A percentile compares a stretch with the other conserved stretches of the same genome.
Evolutionary conservation across 1,140 invertebrate species (phyloP).

Genomic region (Popillia japonica): DNA sequence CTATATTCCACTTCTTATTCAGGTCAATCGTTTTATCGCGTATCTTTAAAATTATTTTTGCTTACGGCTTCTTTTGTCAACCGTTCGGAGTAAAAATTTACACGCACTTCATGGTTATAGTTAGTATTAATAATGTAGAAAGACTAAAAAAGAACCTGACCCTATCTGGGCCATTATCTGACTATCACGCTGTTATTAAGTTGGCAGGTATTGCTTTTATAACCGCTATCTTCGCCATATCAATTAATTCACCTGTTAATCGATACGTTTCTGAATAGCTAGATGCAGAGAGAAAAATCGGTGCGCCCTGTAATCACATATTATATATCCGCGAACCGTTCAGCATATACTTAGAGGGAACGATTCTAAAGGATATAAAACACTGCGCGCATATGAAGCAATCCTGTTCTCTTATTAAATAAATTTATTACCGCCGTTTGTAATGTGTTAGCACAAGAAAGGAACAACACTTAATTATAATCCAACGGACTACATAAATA

Average conservation of each 20-base stretch:
- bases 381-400: slow-evolving; percentile 14
- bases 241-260: not conserved
- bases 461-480: slow-evolving; percentile 33
- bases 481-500: slow-evolving; percentile 23
- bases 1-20: too few species aligned
- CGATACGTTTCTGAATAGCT: not conserved
- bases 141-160: not conserved
- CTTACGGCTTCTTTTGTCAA: not conserved
- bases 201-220: not conserved
- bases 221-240: not conserved
- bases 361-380: not conserved
- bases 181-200: too few species aligned
- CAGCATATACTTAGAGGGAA: not conserved
- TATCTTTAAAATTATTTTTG: too few species aligned
- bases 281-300: not conserved
- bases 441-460: slow-evolving; percentile 30
- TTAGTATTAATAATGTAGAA: not conserved
- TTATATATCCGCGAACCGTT: not conserved
- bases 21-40: too few species aligned
- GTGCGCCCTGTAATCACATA: not conserved
- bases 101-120: too few species aligned
- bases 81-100: not conserved
- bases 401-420: slow-evolving; percentile 27
- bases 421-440: slow-evolving; percentile 28
- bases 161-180: too few species aligned